A percentile compares a stretch with the other conserved stretches of the same genome.
Evolutionary conservation across 2,797 vertebrate species (phyloP).

Genomic region (Monodelphis domestica): DNA sequence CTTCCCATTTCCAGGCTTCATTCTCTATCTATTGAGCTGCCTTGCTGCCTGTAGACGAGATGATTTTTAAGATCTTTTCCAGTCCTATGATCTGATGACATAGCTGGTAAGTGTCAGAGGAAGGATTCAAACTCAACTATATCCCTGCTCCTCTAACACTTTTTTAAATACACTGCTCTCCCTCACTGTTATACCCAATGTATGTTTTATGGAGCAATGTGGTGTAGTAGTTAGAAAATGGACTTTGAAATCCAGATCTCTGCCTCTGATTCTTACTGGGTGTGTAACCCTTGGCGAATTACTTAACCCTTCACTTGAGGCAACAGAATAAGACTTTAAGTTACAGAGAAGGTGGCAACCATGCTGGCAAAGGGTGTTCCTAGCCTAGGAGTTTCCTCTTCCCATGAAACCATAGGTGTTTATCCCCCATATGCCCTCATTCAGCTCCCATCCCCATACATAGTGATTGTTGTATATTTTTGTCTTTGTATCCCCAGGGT

Average conservation of each 20-base stretch:
- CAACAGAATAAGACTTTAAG: neutral
- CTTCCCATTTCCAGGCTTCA: too few relatives aligned
- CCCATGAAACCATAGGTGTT: neutral
- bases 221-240: neutral
- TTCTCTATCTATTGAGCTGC: too few relatives aligned
- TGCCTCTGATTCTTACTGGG: neutral
- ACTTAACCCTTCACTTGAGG: neutral
- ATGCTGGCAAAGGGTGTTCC: neutral
- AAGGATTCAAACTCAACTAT: neutral
- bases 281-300: neutral
- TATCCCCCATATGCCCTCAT: rapidly evolving
- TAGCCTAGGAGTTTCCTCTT: neutral
- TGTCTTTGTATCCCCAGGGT: neutral
- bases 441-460: rapidly evolving
- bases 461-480: neutral
- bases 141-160: neutral
- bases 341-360: neutral
- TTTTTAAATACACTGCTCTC: neutral
- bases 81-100: neutral
- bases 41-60: too few relatives aligned
- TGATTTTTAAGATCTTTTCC: neutral
- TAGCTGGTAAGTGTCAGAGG: neutral
- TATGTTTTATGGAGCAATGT: neutral
- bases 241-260: neutral
- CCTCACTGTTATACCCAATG: neutral